Conservation (phyloP, 2,113 vertebrate species). For the Excalfactoria chinensis region DNA sequence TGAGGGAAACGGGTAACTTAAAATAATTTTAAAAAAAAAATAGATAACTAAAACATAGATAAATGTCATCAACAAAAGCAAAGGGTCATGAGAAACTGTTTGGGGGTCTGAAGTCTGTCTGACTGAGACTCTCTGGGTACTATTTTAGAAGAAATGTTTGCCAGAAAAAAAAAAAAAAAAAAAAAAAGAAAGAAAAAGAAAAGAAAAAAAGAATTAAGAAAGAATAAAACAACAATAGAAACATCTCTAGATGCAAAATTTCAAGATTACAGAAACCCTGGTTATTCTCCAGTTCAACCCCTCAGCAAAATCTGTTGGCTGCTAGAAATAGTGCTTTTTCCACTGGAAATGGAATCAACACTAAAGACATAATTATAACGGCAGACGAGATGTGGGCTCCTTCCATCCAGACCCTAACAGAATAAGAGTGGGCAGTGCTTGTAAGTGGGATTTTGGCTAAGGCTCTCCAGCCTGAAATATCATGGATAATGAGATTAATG, state of each 20-base stretch:
- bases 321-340: not conserved
- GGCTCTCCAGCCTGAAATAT: not conserved
- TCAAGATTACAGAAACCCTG: not conserved
- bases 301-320: not conserved
- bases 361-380: not conserved
- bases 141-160: not conserved
- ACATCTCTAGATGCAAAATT: not conserved
- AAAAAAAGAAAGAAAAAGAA: not conserved
- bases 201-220: not conserved
- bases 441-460: not conserved
- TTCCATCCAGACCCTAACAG: not conserved
- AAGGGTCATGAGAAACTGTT: not conserved
- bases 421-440: not conserved
- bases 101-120: not conserved
- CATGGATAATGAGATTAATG: not conserved
- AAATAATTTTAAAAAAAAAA: not conserved
- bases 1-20: slow-evolving; percentile 2
- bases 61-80: not conserved
- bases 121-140: not conserved
- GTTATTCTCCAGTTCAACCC: not conserved
- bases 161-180: not conserved
- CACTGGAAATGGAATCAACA: not conserved
- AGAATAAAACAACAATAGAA: not conserved
- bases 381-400: not conserved
- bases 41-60: not conserved